Percentiles rank a stretch among this genome's conserved stretches.
phyloP scores from a whole-genome alignment of 92 coral and sea anemone genomes.

The Scolanthus callimorphus region DNA sequence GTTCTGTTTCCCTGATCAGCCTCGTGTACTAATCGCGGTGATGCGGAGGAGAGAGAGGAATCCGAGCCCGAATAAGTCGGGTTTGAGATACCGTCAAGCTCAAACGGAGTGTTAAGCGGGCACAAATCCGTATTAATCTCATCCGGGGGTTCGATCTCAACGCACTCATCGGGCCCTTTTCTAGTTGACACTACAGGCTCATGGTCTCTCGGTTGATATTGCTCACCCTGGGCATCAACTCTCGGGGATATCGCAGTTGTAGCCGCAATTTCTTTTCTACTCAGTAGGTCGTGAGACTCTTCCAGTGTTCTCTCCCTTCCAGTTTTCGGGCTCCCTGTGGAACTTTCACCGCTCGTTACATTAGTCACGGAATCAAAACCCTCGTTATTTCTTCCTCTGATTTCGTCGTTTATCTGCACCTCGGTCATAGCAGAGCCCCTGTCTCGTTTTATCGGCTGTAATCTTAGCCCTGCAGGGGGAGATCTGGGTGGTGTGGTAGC shows the following conservation, averaged over 20 bases:
- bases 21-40: background rate
- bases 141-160: slow-evolving; percentile 5
- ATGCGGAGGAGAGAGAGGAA: background rate
- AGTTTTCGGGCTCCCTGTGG: background rate
- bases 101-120: background rate
- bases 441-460: slow-evolving; percentile 13
- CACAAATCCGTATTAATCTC: background rate
- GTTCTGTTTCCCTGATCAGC: background rate
- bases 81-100: background rate
- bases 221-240: background rate
- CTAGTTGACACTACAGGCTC: background rate
- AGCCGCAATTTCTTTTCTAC: background rate
- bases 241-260: background rate
- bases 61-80: background rate
- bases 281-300: no score
- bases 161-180: background rate
- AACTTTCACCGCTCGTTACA: background rate
- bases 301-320: background rate
- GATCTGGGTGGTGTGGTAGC: background rate
- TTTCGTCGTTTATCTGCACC: background rate
- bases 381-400: background rate
- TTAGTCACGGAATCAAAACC: background rate
- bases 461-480: background rate
- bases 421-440: slow-evolving; percentile 16
- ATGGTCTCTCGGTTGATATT: background rate